Evolutionary conservation across 2,888 invertebrate genomes (phyloP), one percentile per base, ranked within the genome.

Genomic region (Plemyria rubiginata): DNA sequence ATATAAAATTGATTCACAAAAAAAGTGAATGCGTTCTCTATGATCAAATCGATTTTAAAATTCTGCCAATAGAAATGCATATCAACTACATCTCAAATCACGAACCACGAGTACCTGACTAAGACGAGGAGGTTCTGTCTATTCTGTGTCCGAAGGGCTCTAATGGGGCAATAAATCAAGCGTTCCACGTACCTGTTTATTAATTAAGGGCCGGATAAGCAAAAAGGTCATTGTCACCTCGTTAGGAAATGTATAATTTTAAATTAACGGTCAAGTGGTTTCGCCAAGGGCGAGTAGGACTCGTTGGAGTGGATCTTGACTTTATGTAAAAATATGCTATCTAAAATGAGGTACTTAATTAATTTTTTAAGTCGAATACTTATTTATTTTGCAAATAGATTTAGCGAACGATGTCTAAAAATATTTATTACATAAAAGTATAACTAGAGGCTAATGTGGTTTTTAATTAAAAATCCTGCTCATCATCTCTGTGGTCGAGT

Each of bases 211-310:
- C 16, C 15, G 48, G 45, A 56, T 56, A 48, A 49, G 56, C 53
- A 64, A 60, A 58, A 54, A 60, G 43, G 60, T 51, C 49, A 59
- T 56, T 50, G 60, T 56, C 64, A 64, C 60, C 52, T 64, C 53
- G 60, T 64, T 60, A 60, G 28, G 38, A 59, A 50, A 51, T 40
- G 12, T 56, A 32, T 40, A 32, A 60, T 54, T 49, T 16, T n/a
- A 22, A 48, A 53, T 53, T 29, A n/a, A 7, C 15, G 59, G 49
- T 54, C 41, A 58, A 22, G 29, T 38, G 52, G 4, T 43, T 16
- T 22, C 11, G 29, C 52, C 11, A 8, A 4, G 5, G 7, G n/a
- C 29, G 12, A 43, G 13, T 16, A 12, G 38, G 11, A 22, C 13
- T 1, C 28, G 4, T 43, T 41, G 22, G 7, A n/a, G 28, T 40